Evolutionary conservation across 2,888 invertebrate species (phyloP).

Genomic region (Mythimna impura): DNA sequence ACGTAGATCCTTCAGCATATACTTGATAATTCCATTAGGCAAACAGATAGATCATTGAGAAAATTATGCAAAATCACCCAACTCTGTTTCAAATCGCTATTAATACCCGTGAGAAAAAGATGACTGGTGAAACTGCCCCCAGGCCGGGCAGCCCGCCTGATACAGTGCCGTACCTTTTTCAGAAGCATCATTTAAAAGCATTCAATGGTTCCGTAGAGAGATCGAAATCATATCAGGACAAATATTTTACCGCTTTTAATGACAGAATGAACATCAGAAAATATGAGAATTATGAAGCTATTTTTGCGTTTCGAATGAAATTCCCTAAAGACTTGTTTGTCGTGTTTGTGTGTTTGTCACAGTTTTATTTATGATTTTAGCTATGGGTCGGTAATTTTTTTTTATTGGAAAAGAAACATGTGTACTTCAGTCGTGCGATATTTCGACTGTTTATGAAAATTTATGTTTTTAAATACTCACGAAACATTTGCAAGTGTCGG

Average conservation of each 20-base stretch:
- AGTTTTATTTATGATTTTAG: constrained; percentile 15
- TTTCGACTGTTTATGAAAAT: background rate
- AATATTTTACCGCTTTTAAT: constrained; percentile 45
- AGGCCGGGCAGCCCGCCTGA: constrained; percentile 52
- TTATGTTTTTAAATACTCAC: constrained; percentile 5
- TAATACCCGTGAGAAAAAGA: constrained; percentile 83
- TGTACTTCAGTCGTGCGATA: background rate
- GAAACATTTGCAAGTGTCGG: background rate
- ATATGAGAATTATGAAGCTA: constrained; percentile 32
- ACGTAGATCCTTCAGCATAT: constrained; percentile 28
- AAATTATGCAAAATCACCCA: constrained; percentile 81
- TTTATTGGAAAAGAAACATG: constrained; percentile 16
- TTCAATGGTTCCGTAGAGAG: constrained; percentile 57
- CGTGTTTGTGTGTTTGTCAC: constrained; percentile 9
- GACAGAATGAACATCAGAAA: constrained; percentile 42
- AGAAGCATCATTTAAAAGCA: constrained; percentile 66
- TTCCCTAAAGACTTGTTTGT: background rate
- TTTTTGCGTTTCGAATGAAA: constrained; percentile 21
- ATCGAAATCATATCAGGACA: constrained; percentile 40
- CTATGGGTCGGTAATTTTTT: background rate
- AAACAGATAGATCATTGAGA: constrained; percentile 75
- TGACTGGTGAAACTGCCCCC: constrained; percentile 68
- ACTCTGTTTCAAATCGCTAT: constrained; percentile 80
- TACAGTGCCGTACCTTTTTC: constrained; percentile 67
- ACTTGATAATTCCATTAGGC: constrained; percentile 77